Evolutionary conservation across 2,113 vertebrate species (phyloP), one percentile per base, ranked within the genome.

Genomic region (Andinoacara biseriatus): DNA sequence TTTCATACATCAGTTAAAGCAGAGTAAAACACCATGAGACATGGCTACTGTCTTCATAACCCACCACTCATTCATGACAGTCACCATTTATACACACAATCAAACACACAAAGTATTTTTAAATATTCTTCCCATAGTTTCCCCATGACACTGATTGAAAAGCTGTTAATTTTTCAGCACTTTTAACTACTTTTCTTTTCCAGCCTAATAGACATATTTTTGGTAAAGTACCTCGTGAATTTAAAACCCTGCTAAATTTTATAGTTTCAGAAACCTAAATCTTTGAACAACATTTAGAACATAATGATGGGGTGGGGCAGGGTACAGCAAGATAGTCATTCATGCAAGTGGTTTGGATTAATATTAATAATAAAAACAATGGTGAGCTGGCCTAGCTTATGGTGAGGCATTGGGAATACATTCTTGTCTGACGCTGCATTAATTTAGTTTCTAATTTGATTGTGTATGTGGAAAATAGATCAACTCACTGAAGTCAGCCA

Each of bases 381-480:
- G 26, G 63, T 29, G 33, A 80, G 69, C 61, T 80, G 60, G 61
- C 67, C 2, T 38, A 24, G 0, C 9, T 0, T 10, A 14, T 31
- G n/a, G 13, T 2, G 11, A 59, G 38, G 18, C 17, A 35, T 6
- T 10, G 46, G 61, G 62, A 62, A 52, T 31, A 1, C 29, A 59
- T 81, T 52, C 4, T 57, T 52, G 65, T 61, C n/a, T 52, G 65
- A 72, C 65, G 7, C 65, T 52, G 43, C 65, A 31, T 52, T 61
- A 57, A 82, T 54, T 78, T 58, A 57, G n/a, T n/a, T 15, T 35
- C 18, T 74, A 33, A 91, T 60, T 54, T 31, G 20, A 78, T 13
- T 65, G n/a, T 26, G 33, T 7, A 11, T 83, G 52, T 83, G 67
- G 77, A 78, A 81, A 79, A 76, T 46, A 72, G 20, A 89, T 83